Conservation (phyloP, 1,140 invertebrate species). For the Heliconius himera region DNA sequence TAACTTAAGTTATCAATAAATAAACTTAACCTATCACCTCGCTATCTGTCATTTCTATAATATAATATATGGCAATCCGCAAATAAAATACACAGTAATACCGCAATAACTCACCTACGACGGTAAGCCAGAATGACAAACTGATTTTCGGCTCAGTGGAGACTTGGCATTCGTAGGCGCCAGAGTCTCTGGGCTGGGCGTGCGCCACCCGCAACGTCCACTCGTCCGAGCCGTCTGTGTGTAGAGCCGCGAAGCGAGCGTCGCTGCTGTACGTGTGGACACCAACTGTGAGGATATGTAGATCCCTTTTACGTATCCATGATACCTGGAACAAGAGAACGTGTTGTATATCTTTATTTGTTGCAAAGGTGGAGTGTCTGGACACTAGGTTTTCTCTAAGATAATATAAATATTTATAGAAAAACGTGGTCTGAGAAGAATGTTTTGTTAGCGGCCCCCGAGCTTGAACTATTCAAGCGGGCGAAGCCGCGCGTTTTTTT, state of each 20-base stretch:
- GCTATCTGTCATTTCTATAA: background rate
- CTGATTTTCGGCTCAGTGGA: slow-evolving; percentile 94
- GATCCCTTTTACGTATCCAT: slow-evolving; percentile 88
- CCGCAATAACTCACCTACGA: slow-evolving; percentile 87
- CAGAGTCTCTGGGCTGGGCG: slow-evolving; percentile 88
- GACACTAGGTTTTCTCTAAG: too few species aligned
- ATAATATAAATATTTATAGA: too few species aligned
- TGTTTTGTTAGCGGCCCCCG: too few species aligned
- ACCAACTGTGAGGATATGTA: slow-evolving; percentile 89
- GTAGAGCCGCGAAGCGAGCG: slow-evolving; percentile 89
- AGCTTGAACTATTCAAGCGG: too few species aligned
- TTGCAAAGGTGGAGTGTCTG: too few species aligned
- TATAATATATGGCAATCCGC: background rate
- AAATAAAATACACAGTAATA: slow-evolving; percentile 6
- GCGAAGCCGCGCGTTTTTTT: too few species aligned
- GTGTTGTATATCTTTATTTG: background rate
- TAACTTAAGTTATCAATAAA: background rate
- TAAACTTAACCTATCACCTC: background rate
- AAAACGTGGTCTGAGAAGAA: too few species aligned
- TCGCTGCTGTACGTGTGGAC: slow-evolving; percentile 89
- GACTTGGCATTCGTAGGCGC: slow-evolving; percentile 93
- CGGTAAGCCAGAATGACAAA: slow-evolving; percentile 89
- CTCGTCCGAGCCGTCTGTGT: slow-evolving; percentile 92
- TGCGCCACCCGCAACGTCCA: slow-evolving; percentile 93
- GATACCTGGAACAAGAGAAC: slow-evolving; percentile 82